These are phyloP conservation scores for Agrotis exclamationis DNA, from an alignment of 2,888 invertebrate genomes.

Conservation along the genomic window DNA sequence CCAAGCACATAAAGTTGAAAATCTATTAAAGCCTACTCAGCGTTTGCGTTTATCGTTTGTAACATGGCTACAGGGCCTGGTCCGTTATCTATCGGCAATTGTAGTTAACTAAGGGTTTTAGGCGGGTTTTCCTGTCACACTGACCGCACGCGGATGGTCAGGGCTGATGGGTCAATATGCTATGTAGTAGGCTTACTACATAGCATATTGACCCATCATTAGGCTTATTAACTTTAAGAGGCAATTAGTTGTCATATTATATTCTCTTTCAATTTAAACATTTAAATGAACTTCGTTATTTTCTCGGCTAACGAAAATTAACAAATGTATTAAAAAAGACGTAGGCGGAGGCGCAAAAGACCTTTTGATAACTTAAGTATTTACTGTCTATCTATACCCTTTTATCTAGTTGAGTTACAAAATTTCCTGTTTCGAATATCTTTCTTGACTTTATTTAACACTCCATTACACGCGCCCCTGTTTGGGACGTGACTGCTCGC, in stretches of 20 bases:
- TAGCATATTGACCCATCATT: no score
- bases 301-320: conserved; percentile 18
- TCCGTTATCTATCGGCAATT: neutral
- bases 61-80: no score
- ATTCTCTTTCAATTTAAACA: conserved; percentile 19
- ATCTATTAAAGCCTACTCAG: no score
- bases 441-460: conserved; percentile 53
- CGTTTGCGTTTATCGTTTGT: no score
- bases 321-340: conserved; percentile 24
- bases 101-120: neutral
- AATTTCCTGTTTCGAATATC: conserved; percentile 35
- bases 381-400: conserved; percentile 20
- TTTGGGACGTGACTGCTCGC: no score
- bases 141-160: no score
- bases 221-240: neutral
- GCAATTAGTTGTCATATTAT: neutral
- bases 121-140: no score
- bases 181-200: no score
- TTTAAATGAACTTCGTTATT: conserved; percentile 10
- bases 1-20: no score
- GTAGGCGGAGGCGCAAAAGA: conserved; percentile 15
- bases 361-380: neutral
- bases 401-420: conserved; percentile 27
- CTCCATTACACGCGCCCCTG: no score
- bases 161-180: no score